phyloP scores from a whole-genome alignment of 2,797 vertebrate genomes.

The Setipinna tenuifilis region DNA sequence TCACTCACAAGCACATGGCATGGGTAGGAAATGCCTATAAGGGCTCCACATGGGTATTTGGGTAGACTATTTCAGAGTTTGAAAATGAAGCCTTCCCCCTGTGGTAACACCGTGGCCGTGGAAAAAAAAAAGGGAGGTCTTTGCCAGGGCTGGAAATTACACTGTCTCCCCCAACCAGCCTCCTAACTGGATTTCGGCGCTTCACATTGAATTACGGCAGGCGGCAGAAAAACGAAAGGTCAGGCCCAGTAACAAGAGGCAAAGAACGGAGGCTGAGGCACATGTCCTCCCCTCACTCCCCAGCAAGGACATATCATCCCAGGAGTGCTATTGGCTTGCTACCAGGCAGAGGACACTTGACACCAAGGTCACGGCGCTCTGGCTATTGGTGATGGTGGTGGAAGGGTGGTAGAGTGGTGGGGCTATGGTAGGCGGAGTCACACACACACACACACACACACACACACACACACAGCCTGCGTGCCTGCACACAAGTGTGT shows the following conservation, averaged over 20 bases:
- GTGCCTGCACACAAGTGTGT: constrained; percentile 28
- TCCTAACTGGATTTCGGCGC: constrained; percentile 17
- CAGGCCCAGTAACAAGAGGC: constrained; percentile 42
- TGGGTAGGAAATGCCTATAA: too few species aligned
- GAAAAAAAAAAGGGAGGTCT: not conserved
- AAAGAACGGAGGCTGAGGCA: constrained; percentile 9
- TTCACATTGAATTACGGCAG: constrained; percentile 35
- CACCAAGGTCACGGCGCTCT: constrained; percentile 75
- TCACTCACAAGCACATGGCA: too few species aligned
- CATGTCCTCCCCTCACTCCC: constrained; percentile 59
- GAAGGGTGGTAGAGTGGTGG: not conserved
- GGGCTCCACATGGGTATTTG: not conserved
- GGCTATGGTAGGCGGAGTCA: not conserved
- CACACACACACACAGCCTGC: not conserved
- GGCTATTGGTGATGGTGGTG: constrained; percentile 58
- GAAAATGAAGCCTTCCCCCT: not conserved
- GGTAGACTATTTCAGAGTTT: not conserved
- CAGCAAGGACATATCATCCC: constrained; percentile 78
- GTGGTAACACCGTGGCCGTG: not conserved
- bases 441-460: not conserved
- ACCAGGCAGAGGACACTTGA: constrained; percentile 75
- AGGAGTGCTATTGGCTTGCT: constrained; percentile 78
- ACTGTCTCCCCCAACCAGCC: constrained; percentile 11
- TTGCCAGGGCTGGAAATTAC: not conserved
- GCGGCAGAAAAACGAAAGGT: constrained; percentile 38